phyloP scores from a whole-genome alignment of 2,888 invertebrate species.

The Lepidocyrtoides sp. region DNA sequence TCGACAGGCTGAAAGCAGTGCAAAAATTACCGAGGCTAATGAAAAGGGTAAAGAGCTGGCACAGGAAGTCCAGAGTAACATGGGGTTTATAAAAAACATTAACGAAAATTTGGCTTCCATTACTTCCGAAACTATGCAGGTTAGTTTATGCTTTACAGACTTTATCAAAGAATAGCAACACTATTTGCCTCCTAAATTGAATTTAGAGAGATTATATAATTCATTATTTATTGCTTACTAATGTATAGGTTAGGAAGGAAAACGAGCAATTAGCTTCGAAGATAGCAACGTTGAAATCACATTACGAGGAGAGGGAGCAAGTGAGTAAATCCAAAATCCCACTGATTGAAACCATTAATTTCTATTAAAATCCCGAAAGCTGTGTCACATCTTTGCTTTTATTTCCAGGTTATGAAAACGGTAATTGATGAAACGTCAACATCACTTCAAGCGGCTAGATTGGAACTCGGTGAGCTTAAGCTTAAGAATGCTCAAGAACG shows the following conservation, averaged over 20 bases:
- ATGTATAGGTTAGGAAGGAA: slow-evolving; percentile 82
- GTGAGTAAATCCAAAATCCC: slow-evolving; percentile 61
- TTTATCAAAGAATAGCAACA: no score
- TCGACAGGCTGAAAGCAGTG: slow-evolving; percentile 83
- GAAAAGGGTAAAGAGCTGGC: slow-evolving; percentile 85
- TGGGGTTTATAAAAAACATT: slow-evolving; percentile 85
- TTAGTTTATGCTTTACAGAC: no score
- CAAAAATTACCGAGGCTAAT: slow-evolving; percentile 85
- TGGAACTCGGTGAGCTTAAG: slow-evolving; percentile 82
- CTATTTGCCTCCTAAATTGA: no score
- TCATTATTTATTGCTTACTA: background rate
- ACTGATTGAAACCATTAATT: no score
- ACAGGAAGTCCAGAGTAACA: slow-evolving; percentile 84
- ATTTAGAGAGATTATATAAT: no score
- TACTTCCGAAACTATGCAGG: slow-evolving; percentile 84
- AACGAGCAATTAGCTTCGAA: slow-evolving; percentile 84
- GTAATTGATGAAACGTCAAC: slow-evolving; percentile 79
- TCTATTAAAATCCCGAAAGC: no score
- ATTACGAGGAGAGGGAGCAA: slow-evolving; percentile 85
- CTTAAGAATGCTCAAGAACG: slow-evolving; percentile 84
- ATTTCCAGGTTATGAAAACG: slow-evolving; percentile 65
- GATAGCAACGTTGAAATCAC: slow-evolving; percentile 82
- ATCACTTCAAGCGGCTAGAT: slow-evolving; percentile 77
- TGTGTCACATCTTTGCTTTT: no score
- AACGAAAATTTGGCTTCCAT: slow-evolving; percentile 85